Percentiles rank a stretch among this genome's conserved stretches.
Evolutionary conservation across 2,888 invertebrate species (phyloP).

Genomic region (Drosophila buzzatii): DNA sequence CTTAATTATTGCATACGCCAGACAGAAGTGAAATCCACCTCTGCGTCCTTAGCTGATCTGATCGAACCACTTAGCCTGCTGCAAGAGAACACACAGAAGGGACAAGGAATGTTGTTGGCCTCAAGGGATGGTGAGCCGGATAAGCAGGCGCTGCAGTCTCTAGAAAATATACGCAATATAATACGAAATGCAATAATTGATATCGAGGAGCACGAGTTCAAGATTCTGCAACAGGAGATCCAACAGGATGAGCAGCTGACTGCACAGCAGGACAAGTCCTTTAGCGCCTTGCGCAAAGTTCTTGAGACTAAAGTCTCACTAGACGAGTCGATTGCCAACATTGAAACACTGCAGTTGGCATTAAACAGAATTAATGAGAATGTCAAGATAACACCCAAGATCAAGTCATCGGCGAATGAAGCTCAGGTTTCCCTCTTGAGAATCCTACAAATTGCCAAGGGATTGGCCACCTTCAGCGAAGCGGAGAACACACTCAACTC

Average conservation of each 20-base stretch:
- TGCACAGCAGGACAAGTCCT: conserved; percentile 75
- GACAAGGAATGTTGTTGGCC: conserved; percentile 78
- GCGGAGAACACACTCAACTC: conserved; percentile 59
- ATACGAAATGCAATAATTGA: conserved; percentile 81
- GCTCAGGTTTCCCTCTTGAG: conserved; percentile 56
- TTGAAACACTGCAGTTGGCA: conserved; percentile 78
- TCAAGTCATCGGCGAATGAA: conserved; percentile 46
- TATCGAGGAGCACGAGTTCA: conserved; percentile 83
- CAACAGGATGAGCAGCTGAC: conserved; percentile 79
- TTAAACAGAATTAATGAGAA: conserved; percentile 63
- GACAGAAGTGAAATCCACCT: conserved; percentile 84
- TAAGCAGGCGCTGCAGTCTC: conserved; percentile 71
- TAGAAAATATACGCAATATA: conserved; percentile 78
- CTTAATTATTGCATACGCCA: conserved; percentile 85
- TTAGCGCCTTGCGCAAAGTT: conserved; percentile 78
- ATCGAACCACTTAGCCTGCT: conserved; percentile 83
- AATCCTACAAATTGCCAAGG: conserved; percentile 67
- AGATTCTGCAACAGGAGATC: conserved; percentile 81
- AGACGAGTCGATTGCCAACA: conserved; percentile 81
- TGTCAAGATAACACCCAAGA: conserved; percentile 29
- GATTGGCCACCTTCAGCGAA: conserved; percentile 60
- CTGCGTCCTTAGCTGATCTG: conserved; percentile 83
- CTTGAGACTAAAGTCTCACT: conserved; percentile 80
- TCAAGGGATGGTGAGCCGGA: conserved; percentile 65
- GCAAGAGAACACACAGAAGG: conserved; percentile 81